Percentiles rank a stretch among this genome's conserved stretches.
These are phyloP conservation scores for Caenorhabditis remanei DNA, from an alignment of 1,140 invertebrate species.

Conservation along the genomic window DNA sequence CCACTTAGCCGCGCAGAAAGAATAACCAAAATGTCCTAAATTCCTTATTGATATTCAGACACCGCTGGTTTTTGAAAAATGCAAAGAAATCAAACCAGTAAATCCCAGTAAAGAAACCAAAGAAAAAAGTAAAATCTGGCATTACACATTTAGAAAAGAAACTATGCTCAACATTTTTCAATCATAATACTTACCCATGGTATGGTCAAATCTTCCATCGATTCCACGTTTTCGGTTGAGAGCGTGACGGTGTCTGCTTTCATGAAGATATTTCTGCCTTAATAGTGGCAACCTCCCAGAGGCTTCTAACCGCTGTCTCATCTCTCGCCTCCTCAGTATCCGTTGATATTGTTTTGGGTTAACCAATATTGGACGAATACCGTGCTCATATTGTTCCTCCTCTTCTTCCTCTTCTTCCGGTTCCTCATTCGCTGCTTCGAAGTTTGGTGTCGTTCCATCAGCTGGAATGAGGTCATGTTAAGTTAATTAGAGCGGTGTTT, in stretches of 20 bases:
- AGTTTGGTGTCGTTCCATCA: not conserved
- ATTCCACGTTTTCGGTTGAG: slow-evolving; percentile 2
- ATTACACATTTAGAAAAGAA: no score
- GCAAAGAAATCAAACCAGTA: no score
- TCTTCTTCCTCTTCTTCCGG: not conserved
- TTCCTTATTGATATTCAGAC: no score
- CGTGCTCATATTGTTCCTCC: not conserved
- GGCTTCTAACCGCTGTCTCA: slow-evolving; percentile 10
- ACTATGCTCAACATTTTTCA: not conserved
- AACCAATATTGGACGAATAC: not conserved
- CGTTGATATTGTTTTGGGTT: slow-evolving; percentile 5
- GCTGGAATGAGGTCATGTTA: not conserved
- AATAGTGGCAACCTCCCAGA: not conserved
- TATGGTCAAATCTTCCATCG: slow-evolving; percentile 26
- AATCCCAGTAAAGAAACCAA: no score
- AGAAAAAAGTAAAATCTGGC: no score
- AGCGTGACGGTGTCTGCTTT: slow-evolving; percentile 7
- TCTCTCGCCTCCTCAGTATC: not conserved
- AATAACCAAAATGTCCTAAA: no score
- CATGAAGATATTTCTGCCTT: slow-evolving; percentile 38
- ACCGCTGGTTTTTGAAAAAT: no score
- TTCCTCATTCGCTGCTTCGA: not conserved
- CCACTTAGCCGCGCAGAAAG: no score
- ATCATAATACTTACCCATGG: not conserved
- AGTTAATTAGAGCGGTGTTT: no score